phyloP scores from a whole-genome alignment of 2,113 vertebrate genomes.

The Apeltes quadracus region DNA sequence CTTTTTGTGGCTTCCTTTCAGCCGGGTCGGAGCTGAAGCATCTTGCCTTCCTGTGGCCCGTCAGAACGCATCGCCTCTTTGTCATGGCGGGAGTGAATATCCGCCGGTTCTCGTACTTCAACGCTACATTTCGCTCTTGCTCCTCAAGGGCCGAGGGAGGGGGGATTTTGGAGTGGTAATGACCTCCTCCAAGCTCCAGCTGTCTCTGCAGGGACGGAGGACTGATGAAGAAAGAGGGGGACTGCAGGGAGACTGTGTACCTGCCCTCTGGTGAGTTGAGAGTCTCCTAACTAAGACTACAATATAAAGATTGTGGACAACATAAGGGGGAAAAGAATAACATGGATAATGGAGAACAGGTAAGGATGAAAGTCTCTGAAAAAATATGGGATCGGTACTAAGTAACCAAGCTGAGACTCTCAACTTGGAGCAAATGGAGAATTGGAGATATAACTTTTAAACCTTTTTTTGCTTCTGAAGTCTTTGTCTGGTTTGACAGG shows the following conservation, averaged over 20 bases:
- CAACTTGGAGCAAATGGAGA: background rate
- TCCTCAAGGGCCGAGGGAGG: background rate
- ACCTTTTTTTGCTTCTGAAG: too few species aligned
- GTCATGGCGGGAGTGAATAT: conserved; percentile 10
- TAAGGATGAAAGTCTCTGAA: background rate
- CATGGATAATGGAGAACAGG: background rate
- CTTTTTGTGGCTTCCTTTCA: background rate
- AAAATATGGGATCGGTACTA: too few species aligned
- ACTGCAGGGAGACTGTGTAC: conserved; percentile 10
- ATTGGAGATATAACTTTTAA: background rate
- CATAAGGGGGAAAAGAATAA: background rate
- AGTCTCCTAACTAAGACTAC: background rate
- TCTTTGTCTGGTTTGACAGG: too few species aligned
- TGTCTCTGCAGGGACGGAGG: conserved; percentile 44
- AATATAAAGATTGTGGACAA: conserved; percentile 13
- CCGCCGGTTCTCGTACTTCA: background rate
- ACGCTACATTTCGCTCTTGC: conserved; percentile 23
- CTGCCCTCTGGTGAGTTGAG: conserved; percentile 27
- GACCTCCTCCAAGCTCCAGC: conserved; percentile 45
- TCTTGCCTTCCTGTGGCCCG: conserved; percentile 44
- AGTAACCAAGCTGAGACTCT: background rate
- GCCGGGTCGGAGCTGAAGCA: conserved; percentile 39
- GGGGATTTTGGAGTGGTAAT: conserved; percentile 4
- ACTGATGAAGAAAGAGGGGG: conserved; percentile 24
- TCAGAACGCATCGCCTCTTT: conserved; percentile 62